These are phyloP conservation scores for Ylistrum balloti DNA, from an alignment of 1,140 invertebrate species.

Conservation along the genomic window DNA sequence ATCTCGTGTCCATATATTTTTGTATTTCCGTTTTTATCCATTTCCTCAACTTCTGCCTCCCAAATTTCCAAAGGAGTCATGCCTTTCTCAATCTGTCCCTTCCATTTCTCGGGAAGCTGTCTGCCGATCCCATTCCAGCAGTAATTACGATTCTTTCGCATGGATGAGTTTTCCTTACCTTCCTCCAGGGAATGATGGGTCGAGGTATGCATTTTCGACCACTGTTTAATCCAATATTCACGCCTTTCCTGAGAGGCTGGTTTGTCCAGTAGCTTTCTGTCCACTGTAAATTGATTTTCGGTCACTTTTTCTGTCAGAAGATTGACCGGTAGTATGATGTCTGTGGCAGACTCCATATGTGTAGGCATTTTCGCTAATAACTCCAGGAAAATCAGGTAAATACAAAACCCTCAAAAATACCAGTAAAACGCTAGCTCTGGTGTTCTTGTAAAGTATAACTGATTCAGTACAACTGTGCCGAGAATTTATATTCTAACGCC, in stretches of 20 bases:
- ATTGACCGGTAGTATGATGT: background rate
- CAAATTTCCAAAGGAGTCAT: background rate
- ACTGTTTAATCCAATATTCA: background rate
- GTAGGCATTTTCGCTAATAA: background rate
- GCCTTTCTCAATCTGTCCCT: background rate
- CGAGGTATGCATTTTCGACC: background rate
- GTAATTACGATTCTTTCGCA: background rate
- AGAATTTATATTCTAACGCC: background rate
- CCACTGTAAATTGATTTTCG: slow-evolving; percentile 2
- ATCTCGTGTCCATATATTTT: slow-evolving; percentile 13
- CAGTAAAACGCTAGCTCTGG: background rate
- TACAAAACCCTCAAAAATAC: background rate
- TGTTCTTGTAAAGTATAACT: background rate
- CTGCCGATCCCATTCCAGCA: background rate
- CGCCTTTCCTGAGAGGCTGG: background rate
- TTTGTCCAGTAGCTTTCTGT: background rate
- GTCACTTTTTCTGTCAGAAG: background rate
- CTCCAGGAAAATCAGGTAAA: background rate
- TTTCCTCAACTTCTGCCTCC: slow-evolving; percentile 15
- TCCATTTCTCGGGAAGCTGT: background rate
- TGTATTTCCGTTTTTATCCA: slow-evolving; percentile 18
- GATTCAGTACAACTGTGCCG: background rate
- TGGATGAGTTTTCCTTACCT: background rate
- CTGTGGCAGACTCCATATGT: background rate
- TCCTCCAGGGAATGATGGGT: slow-evolving; percentile 2